Evolutionary conservation across 2,888 invertebrate genomes (phyloP).

Genomic region (Drosophila bunnanda): DNA sequence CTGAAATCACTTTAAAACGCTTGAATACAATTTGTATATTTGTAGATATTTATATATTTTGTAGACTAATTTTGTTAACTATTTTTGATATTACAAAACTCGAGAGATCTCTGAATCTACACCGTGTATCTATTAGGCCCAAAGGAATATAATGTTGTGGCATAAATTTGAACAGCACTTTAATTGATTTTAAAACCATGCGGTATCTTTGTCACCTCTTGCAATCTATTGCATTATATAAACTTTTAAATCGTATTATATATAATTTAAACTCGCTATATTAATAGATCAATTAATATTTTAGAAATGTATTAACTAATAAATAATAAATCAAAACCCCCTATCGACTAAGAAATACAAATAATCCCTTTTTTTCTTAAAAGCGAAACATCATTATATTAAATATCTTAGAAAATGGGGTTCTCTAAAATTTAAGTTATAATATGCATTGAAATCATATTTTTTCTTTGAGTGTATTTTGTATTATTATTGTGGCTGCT

Average conservation of each 20-base stretch:
- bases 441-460: background rate
- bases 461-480: conserved; percentile 9
- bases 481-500: conserved; percentile 11
- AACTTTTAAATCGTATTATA: too few relatives aligned
- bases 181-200: background rate
- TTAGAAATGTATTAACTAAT: background rate
- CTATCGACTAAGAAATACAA: background rate
- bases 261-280: too few relatives aligned
- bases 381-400: background rate
- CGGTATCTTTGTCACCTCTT: background rate
- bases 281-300: background rate
- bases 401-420: background rate
- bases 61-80: fast-evolving
- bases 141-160: background rate
- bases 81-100: background rate
- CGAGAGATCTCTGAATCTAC: background rate
- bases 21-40: background rate
- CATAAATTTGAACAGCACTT: background rate
- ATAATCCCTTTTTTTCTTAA: background rate
- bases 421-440: too few relatives aligned
- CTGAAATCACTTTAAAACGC: background rate
- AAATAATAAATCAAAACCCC: background rate
- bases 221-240: too few relatives aligned
- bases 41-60: background rate
- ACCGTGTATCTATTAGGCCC: background rate